phyloP scores from a whole-genome alignment of 1,140 invertebrate genomes.

The Calosoma granatense region DNA sequence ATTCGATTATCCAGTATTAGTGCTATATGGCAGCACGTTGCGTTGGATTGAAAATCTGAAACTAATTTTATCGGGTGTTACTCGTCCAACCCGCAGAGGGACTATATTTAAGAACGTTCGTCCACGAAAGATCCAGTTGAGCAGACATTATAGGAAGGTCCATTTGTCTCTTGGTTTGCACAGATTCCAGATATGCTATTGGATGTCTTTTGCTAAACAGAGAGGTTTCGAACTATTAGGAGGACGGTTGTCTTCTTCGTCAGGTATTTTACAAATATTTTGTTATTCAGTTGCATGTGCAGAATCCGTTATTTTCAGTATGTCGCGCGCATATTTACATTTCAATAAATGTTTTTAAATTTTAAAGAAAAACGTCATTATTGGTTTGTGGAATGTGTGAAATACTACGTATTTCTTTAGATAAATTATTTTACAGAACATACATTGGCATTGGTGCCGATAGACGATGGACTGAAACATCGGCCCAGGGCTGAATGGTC shows the following conservation, averaged over 20 bases:
- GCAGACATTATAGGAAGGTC: slow-evolving; percentile 84
- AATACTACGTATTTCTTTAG: no score
- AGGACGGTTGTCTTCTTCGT: slow-evolving; percentile 72
- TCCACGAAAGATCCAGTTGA: slow-evolving; percentile 80
- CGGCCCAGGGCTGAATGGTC: slow-evolving; percentile 84
- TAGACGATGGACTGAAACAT: slow-evolving; percentile 77
- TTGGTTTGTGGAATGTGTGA: no score
- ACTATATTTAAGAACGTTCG: slow-evolving; percentile 74
- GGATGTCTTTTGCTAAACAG: slow-evolving; percentile 96
- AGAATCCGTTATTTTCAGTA: neutral
- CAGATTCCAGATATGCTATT: slow-evolving; percentile 90
- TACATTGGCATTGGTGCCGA: slow-evolving; percentile 60
- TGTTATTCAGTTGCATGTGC: neutral
- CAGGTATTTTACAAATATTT: slow-evolving; percentile 35
- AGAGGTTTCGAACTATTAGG: slow-evolving; percentile 88
- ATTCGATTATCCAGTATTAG: slow-evolving; percentile 60
- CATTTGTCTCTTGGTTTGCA: slow-evolving; percentile 78
- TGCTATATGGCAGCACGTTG: slow-evolving; percentile 86
- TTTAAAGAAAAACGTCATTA: neutral
- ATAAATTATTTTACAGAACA: slow-evolving; percentile 48
- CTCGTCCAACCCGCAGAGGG: slow-evolving; percentile 85
- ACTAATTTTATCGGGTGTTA: slow-evolving; percentile 89
- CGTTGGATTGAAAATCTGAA: slow-evolving; percentile 94
- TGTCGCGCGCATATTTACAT: neutral
- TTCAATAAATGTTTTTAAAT: neutral